Evolutionary conservation across 2,797 vertebrate genomes (phyloP).

Genomic region (Serranus cabrilla): DNA sequence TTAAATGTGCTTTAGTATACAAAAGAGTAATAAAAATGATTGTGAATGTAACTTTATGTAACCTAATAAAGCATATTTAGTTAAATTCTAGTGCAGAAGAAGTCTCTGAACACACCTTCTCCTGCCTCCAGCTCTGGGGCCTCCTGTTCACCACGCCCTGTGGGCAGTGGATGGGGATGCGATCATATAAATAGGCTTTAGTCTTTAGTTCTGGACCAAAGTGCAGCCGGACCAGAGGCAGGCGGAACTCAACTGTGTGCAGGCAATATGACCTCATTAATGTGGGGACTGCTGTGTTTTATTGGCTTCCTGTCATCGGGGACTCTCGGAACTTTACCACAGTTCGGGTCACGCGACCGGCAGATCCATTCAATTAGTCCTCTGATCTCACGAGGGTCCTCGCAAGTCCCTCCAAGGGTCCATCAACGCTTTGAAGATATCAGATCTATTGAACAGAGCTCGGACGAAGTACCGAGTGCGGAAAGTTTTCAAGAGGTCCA

Average conservation of each 20-base stretch:
- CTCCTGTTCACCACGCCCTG: conserved; percentile 51
- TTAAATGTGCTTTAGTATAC: no score
- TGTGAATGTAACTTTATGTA: no score
- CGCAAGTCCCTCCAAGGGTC: conserved; percentile 6
- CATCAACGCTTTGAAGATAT: conserved; percentile 34
- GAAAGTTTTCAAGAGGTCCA: conserved; percentile 32
- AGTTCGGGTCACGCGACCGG: conserved; percentile 57
- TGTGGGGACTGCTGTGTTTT: conserved; percentile 55
- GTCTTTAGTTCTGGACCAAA: background rate
- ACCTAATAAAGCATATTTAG: no score
- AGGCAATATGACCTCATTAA: conserved; percentile 68
- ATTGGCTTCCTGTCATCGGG: conserved; percentile 58
- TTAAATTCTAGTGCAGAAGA: background rate
- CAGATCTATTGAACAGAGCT: conserved; percentile 45
- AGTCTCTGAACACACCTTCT: background rate
- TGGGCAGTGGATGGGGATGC: conserved; percentile 16
- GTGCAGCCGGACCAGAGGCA: background rate
- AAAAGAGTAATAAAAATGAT: no score
- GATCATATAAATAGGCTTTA: conserved; percentile 59
- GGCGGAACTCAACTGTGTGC: background rate
- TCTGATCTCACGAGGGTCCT: conserved; percentile 22
- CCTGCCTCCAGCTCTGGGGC: conserved; percentile 28
- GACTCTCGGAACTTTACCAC: conserved; percentile 64
- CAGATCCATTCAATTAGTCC: conserved; percentile 50
- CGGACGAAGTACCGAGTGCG: conserved; percentile 41